phyloP scores from a whole-genome alignment of 2,888 invertebrate species.

The Tricholauxania praeusta region DNA sequence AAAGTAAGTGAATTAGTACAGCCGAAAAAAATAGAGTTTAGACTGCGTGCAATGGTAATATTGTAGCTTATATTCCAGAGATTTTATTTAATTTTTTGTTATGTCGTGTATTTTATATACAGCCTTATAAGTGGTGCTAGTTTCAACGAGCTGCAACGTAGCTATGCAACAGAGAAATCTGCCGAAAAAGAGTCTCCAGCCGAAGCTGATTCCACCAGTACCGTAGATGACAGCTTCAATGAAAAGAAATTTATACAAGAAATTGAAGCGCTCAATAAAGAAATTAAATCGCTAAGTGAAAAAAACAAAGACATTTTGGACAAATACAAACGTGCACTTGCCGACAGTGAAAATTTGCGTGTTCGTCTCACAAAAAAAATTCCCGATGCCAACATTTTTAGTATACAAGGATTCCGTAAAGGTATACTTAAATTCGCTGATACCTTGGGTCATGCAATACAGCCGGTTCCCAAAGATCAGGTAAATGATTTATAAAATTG shows the following conservation, averaged over 20 bases:
- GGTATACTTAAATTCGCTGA: conserved; percentile 96
- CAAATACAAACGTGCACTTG: conserved; percentile 94
- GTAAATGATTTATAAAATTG: conserved; percentile 48
- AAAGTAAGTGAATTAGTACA: conserved; percentile 1
- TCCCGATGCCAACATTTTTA: conserved; percentile 93
- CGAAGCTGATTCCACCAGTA: conserved; percentile 56
- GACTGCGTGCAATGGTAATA: conserved; percentile 25
- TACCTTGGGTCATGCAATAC: conserved; percentile 87
- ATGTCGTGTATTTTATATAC: not conserved
- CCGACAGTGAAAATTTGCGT: conserved; percentile 95
- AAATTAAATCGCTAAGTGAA: conserved; percentile 72
- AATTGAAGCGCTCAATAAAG: conserved; percentile 75
- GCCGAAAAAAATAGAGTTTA: not conserved
- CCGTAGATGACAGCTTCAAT: conserved; percentile 32
- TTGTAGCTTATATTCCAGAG: conserved; percentile 12
- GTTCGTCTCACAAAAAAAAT: conserved; percentile 91
- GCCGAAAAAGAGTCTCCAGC: conserved; percentile 47
- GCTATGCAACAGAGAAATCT: conserved; percentile 40
- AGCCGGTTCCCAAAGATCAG: conserved; percentile 86
- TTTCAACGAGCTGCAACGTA: not conserved
- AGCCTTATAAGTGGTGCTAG: too few relatives aligned
- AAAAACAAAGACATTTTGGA: conserved; percentile 77
- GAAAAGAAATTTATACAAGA: conserved; percentile 75
- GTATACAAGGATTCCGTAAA: conserved; percentile 97
- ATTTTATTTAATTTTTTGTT: not conserved